Evolutionary conservation across 2,888 invertebrate genomes (phyloP), one percentile per base, ranked within the genome.

Genomic region (Allolobophora icterica): DNA sequence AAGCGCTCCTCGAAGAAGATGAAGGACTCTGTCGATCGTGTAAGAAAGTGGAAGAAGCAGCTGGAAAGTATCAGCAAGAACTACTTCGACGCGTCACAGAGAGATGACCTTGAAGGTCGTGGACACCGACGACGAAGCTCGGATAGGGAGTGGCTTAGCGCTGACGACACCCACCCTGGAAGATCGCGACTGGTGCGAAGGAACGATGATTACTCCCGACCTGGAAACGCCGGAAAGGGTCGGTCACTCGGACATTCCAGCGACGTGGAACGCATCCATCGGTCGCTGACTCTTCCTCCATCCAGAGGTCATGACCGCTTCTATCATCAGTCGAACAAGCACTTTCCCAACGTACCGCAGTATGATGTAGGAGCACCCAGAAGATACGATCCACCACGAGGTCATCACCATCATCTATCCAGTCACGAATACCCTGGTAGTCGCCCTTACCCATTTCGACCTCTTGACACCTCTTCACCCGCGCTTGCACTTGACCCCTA

Each of bases 291-390:
- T 30, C 71, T n/a, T 0, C 11, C 71, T n/a, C 71, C 71, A 71
- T 71, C n/a, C 71, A 71, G 71, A n/a, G 71, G 71, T 71, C 71
- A 71, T 71, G n/a, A 71, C 71, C 71, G 30, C 71, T 71, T 71
- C 71, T n/a, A n/a, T n/a, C 71, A 71, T n/a, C 24, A 52, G 5
- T 21, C 24, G 8, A 52, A 24, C 21, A 52, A 52, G 52, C 24
- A 52, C 52, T 52, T 52, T 24, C 24, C 52, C 5, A 52, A 52
- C 24, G 52, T 3, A 52, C 52, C 21, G 24, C 71, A 71, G 71
- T n/a, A n/a, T 71, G 71, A 71, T 8, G 17, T 8, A 24, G 71
- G 71, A 71, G 71, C 30, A 71, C 71, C 71, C 71, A 71, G n/a
- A n/a, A 71, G n/a, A n/a, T 17, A n/a, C 8, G 1, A 30, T 8